Base-by-base conservation (phyloP, 1,140 invertebrate species). In the Dendrolimus punctatus region DNA sequence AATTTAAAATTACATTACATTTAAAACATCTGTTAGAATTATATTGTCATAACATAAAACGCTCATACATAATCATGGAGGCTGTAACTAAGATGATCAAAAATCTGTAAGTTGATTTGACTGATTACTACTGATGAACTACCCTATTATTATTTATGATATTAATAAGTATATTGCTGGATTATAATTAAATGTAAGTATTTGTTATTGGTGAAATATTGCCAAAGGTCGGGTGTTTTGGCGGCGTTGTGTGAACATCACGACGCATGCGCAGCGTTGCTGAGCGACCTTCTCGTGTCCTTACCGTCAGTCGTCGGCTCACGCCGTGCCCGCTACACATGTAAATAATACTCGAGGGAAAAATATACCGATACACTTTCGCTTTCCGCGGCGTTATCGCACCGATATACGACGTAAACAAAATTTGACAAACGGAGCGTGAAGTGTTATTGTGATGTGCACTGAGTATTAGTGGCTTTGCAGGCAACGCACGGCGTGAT, bases 241-340 rank as follows among this genome's bases (percentile, higher is more conserved):
- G 56, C 57, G 52, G 50, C 42, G 50, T 64, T 55, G 48, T 60
- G 23, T 23, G 57, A 49, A 39, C 39, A 46, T 38, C 48, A 66
- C 46, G 53, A 68, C 78, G 78, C 80, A 77, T 81, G 77, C 78
- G 79, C 71, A 57, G 46, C 52, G 48, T 50, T 62, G 54, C 49
- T 68, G 49, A 49, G 51, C 73, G 83, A 86, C 83, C 83, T 86
- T 83, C 73, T 59, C 62, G 68, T 77, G 83, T 81, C 83, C 83
- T 86, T 69, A 68, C 59, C 64, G 66, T 56, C 69, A 84, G 79
- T 84, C 66, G 67, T 62, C 71, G 68, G 68, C 71, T 58, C 55
- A 64, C 66, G 69, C 68, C 68, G 74, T 64, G 61, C 55, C 23
- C 55, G 59, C 58, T 64, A 52, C 66, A 68, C 74, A 72, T 73